phyloP scores from a whole-genome alignment of 2,113 vertebrate species.

The Tupaia chinensis region DNA sequence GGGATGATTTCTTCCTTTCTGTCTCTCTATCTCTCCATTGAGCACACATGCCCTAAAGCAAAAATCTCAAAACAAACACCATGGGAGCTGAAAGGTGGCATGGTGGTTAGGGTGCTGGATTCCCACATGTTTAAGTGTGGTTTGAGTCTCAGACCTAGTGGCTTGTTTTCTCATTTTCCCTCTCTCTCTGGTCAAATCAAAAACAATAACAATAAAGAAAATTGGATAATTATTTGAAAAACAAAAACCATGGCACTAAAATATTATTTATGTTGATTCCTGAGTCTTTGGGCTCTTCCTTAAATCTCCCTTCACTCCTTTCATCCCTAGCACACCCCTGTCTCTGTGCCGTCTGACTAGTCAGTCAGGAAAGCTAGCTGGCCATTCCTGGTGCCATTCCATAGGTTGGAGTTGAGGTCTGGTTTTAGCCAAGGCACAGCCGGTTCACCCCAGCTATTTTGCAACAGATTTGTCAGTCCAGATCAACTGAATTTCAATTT shows the following conservation, averaged over 20 bases:
- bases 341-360: not conserved
- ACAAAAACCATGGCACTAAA: not conserved
- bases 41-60: too few relatives aligned
- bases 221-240: too few relatives aligned
- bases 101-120: too few relatives aligned
- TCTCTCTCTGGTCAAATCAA: too few relatives aligned
- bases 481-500: constrained; percentile 47
- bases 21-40: too few relatives aligned
- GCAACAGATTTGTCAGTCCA: not conserved
- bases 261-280: not conserved
- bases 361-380: not conserved
- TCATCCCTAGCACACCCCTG: not conserved
- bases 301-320: not conserved
- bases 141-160: too few relatives aligned
- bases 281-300: not conserved
- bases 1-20: too few relatives aligned
- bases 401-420: not conserved
- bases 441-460: not conserved
- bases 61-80: too few relatives aligned
- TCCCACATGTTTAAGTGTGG: too few relatives aligned
- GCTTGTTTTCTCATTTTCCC: too few relatives aligned
- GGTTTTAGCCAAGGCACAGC: not conserved
- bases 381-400: not conserved
- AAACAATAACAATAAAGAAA: too few relatives aligned
- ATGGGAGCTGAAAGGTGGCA: too few relatives aligned